phyloP scores from a whole-genome alignment of 2,797 vertebrate genomes.

The Cyprinella venusta region DNA sequence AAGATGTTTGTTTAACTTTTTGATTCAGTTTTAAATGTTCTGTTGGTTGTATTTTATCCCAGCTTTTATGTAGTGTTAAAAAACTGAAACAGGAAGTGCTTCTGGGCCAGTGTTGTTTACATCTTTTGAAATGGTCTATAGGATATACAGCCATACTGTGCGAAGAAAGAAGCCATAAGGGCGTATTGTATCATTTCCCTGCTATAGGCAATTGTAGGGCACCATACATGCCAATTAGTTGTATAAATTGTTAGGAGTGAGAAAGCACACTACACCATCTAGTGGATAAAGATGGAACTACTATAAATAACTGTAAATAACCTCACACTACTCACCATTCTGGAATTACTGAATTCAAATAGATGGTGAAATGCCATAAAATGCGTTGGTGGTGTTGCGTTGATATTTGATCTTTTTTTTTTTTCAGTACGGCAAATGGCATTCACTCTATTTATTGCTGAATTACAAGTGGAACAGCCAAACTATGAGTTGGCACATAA shows the following conservation, averaged over 20 bases:
- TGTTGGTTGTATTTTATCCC: too few relatives aligned
- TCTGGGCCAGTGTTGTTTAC: too few relatives aligned
- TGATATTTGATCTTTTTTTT: not conserved
- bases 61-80: too few relatives aligned
- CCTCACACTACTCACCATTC: not conserved
- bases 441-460: not conserved
- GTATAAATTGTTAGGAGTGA: not conserved
- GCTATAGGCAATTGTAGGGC: not conserved
- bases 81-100: too few relatives aligned
- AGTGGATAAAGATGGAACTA: conserved; percentile 9
- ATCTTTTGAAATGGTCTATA: too few relatives aligned
- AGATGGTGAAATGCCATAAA: not conserved
- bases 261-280: conserved; percentile 15
- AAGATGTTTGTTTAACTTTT: too few relatives aligned
- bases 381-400: too few relatives aligned
- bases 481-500: not conserved
- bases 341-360: not conserved
- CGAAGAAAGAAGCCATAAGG: not conserved
- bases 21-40: too few relatives aligned
- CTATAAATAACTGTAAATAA: not conserved
- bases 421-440: not conserved
- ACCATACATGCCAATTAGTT: not conserved
- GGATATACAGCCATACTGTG: not conserved
- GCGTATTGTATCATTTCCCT: not conserved
- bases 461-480: not conserved